Evolutionary conservation across 2,797 vertebrate species (phyloP), one percentile per base, ranked within the genome.

Genomic region (Falco rusticolus): DNA sequence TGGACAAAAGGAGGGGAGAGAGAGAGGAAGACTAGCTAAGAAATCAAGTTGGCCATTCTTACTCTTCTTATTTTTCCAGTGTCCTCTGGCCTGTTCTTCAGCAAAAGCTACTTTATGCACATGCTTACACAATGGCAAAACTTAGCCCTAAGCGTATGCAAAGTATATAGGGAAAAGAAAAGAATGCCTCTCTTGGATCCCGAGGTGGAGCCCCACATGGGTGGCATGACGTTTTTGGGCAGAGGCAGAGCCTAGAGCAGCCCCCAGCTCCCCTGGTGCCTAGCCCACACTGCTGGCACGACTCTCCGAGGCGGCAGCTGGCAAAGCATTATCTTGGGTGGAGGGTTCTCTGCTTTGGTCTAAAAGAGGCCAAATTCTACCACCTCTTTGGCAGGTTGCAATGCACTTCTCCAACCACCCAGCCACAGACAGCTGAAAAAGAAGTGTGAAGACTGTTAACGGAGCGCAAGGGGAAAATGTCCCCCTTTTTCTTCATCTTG

Each of bases 101-200:
- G 90, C 71, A 93, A 83, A 74, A 95, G 50, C 64, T 92, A 28
- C 75, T 94, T 93, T 34, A 79, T 68, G 81, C 77, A 66, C 66
- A 94, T 22, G 29, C 37, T 95, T 94, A 80, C 64, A 94, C 94
- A 96, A 95, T 70, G 75, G 65, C 75, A 95, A 94, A 95, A 92
- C 70, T 85, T 95, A 94, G 94, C 91, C 91, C 60, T 84, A 77
- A 95, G 94, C 86, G 0, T 70, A 89, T 12, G 31, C 0, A 0
- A 70, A 93, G 88, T 64, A 94, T 89, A 87, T 89, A 94, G 71
- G 86, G 75, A 93, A 90, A 93, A 95, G 85, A 92, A 57, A 95
- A 93, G 88, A 95, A 95, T 93, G 61, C 19, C 34, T 53, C 85
- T 60, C 48, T 89, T 56, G 76, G 91, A 83, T 94, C 71, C 79